These are phyloP conservation scores for pig (Sus scrofa) DNA, from an alignment of 2,113 vertebrate species.

Conservation along the genomic window DNA sequence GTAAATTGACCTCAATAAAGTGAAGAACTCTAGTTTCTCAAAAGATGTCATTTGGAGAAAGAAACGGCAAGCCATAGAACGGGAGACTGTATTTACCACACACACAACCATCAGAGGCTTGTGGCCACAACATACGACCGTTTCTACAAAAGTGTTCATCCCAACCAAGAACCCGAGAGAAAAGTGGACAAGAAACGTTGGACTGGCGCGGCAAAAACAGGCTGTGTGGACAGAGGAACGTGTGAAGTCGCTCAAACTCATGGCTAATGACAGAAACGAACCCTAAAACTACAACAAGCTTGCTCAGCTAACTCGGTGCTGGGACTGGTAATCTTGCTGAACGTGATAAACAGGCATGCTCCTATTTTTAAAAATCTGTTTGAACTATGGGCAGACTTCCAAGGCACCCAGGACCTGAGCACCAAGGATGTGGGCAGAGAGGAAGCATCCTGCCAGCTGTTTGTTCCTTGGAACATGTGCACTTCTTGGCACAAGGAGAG, in stretches of 20 bases:
- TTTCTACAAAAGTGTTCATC: background rate
- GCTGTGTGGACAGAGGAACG: background rate
- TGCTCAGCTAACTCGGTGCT: background rate
- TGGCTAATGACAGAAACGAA: background rate
- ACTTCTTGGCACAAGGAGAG: background rate
- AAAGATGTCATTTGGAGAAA: background rate
- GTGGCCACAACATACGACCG: background rate
- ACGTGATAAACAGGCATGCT: no score
- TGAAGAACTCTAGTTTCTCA: background rate
- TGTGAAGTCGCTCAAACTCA: background rate
- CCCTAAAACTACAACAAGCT: no score
- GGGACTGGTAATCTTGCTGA: background rate
- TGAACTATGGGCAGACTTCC: background rate
- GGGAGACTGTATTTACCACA: background rate
- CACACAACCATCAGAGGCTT: background rate
- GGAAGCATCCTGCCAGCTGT: no score
- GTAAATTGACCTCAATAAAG: background rate
- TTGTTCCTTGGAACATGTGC: rapidly evolving
- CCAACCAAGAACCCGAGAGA: background rate
- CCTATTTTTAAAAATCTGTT: background rate
- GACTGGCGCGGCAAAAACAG: background rate
- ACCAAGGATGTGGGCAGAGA: background rate
- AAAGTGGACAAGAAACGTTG: background rate
- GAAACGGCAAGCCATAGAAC: background rate
- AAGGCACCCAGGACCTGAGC: background rate